Conservation (phyloP, 2,888 invertebrate genomes). For the Drosophila buzzatii region DNA sequence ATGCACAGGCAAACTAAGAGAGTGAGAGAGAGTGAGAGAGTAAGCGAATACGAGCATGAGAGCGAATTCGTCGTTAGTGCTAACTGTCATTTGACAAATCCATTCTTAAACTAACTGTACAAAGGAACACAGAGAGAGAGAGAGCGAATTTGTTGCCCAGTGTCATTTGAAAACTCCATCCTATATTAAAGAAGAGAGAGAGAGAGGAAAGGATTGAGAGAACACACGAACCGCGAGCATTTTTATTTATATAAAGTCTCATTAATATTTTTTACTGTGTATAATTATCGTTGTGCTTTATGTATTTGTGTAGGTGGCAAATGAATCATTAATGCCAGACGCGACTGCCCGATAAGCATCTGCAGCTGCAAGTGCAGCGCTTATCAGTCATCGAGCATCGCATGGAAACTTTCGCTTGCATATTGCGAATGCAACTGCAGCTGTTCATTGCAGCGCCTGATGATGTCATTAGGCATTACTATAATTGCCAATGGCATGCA, state of each 20-base stretch:
- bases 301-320: conserved; percentile 33
- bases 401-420: conserved; percentile 55
- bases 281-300: background rate
- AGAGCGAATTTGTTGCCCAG: background rate
- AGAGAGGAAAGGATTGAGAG: background rate
- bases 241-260: background rate
- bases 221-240: background rate
- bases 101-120: background rate
- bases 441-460: conserved; percentile 31
- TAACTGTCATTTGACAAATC: background rate
- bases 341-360: conserved; percentile 52
- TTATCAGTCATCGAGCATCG: conserved; percentile 51
- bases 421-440: conserved; percentile 33
- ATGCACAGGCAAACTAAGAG: background rate
- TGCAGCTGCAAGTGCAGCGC: conserved; percentile 50
- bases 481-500: conserved; percentile 59
- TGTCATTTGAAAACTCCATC: background rate
- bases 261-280: conserved; percentile 1
- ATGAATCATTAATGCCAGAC: conserved; percentile 58
- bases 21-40: background rate
- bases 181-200: background rate
- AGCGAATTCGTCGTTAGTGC: background rate
- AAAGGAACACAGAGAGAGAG: background rate
- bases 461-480: conserved; percentile 64
- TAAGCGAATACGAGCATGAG: background rate